phyloP scores from a whole-genome alignment of 2,888 invertebrate genomes.

The Entomobrya multifasciata region DNA sequence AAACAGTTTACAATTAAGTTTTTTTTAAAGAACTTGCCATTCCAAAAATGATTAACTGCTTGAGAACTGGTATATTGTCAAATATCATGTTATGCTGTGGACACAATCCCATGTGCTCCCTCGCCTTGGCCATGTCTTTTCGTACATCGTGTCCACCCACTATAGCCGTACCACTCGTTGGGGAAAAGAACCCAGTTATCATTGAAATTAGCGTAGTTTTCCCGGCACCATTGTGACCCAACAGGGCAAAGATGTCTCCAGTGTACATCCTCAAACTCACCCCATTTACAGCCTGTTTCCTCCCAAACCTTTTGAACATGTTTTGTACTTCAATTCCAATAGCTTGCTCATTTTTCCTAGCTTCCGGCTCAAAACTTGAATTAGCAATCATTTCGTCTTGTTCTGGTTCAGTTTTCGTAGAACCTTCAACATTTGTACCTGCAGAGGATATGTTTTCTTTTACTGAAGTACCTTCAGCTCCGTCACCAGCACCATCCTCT shows the following conservation, averaged over 20 bases:
- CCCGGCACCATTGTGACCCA: conserved; percentile 87
- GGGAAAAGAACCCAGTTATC: too few species aligned
- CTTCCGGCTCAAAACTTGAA: neutral
- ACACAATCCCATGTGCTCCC: conserved; percentile 91
- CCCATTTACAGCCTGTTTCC: conserved; percentile 85
- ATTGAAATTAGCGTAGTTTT: too few species aligned
- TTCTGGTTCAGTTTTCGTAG: too few species aligned
- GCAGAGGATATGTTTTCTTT: too few species aligned
- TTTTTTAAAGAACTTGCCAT: too few species aligned
- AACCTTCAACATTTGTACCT: too few species aligned
- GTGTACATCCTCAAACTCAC: conserved; percentile 88
- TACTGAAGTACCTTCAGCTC: neutral
- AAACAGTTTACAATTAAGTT: too few species aligned
- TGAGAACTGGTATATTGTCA: conserved; percentile 82
- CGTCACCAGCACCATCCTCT: neutral
- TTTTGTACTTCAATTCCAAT: conserved; percentile 80
- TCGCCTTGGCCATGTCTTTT: conserved; percentile 85
- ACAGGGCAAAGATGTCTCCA: conserved; percentile 91
- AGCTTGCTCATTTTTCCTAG: neutral
- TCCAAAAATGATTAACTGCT: neutral
- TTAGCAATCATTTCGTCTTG: neutral
- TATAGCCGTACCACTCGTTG: too few species aligned
- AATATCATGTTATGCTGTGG: conserved; percentile 94
- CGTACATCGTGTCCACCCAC: conserved; percentile 88
- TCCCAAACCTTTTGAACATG: conserved; percentile 78